Evolutionary conservation across 64 coral and sea anemone species (phyloP).

Genomic region (Stichodactyla mertensii): DNA sequence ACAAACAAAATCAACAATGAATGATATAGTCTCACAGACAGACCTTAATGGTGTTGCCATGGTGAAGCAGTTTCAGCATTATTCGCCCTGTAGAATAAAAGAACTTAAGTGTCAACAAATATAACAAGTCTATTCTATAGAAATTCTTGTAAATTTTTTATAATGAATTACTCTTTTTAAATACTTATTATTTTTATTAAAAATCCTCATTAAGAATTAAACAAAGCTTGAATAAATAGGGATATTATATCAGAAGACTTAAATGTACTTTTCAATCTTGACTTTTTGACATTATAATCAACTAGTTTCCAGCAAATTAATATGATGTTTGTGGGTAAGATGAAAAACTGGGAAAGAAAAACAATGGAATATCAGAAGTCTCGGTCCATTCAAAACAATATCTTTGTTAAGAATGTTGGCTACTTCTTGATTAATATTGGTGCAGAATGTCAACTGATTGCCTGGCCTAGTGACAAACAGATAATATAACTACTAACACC

Average conservation of each 20-base stretch:
- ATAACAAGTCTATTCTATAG: no score
- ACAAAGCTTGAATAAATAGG: no score
- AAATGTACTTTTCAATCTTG: no score
- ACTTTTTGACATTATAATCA: no score
- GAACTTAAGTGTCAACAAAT: background rate
- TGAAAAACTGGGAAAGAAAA: background rate
- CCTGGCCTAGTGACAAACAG: background rate
- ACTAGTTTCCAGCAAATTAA: no score
- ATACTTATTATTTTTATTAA: no score
- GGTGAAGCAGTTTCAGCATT: conserved; percentile 85
- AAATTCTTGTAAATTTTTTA: no score
- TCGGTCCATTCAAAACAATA: conserved; percentile 65
- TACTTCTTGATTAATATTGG: conserved; percentile 44
- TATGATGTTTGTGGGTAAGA: background rate
- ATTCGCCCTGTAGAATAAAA: conserved; percentile 49
- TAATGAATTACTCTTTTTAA: no score
- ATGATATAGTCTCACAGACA: background rate
- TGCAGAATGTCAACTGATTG: conserved; percentile 15
- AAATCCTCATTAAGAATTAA: no score
- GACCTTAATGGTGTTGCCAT: conserved; percentile 91
- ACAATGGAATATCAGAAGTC: conserved; percentile 42
- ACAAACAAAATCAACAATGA: no score
- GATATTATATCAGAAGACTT: no score
- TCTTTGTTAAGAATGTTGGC: conserved; percentile 46
- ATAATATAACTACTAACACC: background rate